These are phyloP conservation scores for Petrophora chlorosata DNA, from an alignment of 2,888 invertebrate genomes.

Conservation along the genomic window DNA sequence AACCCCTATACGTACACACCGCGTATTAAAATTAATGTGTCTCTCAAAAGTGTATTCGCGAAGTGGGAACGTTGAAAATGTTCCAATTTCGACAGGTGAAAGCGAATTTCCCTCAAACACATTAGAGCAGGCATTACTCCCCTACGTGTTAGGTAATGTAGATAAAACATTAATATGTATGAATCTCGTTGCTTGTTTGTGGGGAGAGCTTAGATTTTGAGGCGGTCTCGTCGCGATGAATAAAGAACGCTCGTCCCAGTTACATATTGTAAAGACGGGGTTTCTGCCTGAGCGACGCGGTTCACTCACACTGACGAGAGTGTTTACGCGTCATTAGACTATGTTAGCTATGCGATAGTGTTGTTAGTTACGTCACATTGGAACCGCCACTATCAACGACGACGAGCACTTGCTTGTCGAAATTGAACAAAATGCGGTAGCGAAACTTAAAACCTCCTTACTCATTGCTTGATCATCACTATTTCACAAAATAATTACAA, in stretches of 20 bases:
- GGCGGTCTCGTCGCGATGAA: conserved; percentile 65
- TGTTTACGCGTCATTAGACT: background rate
- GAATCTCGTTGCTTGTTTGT: conserved; percentile 69
- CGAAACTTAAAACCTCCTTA: too few species aligned
- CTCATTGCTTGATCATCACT: too few species aligned
- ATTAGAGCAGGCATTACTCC: conserved; percentile 64
- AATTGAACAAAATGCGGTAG: too few species aligned
- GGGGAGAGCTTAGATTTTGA: conserved; percentile 70
- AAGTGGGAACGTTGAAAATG: conserved; percentile 40
- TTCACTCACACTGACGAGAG: conserved; percentile 5
- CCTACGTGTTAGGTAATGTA: conserved; percentile 67
- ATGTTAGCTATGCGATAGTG: background rate
- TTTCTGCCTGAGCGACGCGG: conserved; percentile 7
- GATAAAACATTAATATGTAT: conserved; percentile 81
- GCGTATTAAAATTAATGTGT: conserved; percentile 37
- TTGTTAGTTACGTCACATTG: too few species aligned
- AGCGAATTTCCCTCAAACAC: conserved; percentile 68
- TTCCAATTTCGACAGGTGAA: conserved; percentile 63
- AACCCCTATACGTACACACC: conserved; percentile 28
- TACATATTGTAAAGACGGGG: conserved; percentile 16
- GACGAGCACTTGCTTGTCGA: too few species aligned
- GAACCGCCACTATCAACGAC: too few species aligned
- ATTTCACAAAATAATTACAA: too few species aligned
- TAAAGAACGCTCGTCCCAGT: conserved; percentile 55
- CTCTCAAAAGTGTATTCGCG: conserved; percentile 30